phyloP scores from a whole-genome alignment of 2,113 vertebrate genomes.

The Circaetus cinerascens region DNA sequence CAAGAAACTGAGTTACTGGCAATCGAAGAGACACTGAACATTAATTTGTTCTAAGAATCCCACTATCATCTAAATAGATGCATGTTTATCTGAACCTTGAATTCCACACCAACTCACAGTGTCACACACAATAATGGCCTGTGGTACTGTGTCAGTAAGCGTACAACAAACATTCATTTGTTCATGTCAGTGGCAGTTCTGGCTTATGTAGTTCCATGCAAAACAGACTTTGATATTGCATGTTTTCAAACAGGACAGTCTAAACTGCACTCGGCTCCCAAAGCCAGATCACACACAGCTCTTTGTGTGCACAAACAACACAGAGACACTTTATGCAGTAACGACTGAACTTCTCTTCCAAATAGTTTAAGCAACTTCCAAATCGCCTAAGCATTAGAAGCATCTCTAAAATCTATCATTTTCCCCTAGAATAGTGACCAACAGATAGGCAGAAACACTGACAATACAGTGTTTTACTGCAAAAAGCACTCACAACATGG shows the following conservation, averaged over 20 bases:
- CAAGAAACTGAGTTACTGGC: background rate
- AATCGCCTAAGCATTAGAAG: background rate
- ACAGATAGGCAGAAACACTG: constrained; percentile 18
- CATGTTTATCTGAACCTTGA: background rate
- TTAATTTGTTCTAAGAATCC: background rate
- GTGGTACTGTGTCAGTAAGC: background rate
- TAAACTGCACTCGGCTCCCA: background rate
- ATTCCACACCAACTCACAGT: background rate
- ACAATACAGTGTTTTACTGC: background rate
- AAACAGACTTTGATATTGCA: background rate
- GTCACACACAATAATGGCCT: background rate
- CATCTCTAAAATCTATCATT: background rate
- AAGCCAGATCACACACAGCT: background rate
- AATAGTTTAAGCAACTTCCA: background rate
- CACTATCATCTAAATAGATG: background rate
- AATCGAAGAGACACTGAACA: background rate
- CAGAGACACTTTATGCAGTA: background rate
- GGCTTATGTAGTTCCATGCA: background rate
- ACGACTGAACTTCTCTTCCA: background rate
- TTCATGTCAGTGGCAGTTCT: background rate
- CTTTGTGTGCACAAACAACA: background rate
- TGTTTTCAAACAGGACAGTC: background rate
- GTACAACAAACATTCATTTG: background rate
- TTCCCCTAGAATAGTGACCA: constrained; percentile 16
- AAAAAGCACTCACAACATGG: constrained; percentile 29